Conservation (phyloP, 2,888 invertebrate species). For the Clanis bilineata region DNA sequence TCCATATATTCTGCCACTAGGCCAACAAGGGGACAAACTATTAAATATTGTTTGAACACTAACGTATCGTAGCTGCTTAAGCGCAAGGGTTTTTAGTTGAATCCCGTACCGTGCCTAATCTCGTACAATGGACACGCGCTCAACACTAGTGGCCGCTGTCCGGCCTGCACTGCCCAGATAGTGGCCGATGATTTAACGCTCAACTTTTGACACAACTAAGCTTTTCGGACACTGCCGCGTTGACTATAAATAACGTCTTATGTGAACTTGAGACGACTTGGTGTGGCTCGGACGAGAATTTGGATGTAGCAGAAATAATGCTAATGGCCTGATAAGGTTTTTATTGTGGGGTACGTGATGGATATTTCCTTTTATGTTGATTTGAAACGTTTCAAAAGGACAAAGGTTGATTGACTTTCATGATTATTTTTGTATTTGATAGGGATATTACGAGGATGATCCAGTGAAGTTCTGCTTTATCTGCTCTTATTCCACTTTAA, state of each 20-base stretch:
- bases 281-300: not conserved
- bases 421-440: too few species aligned
- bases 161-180: slow-evolving; percentile 86
- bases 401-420: too few species aligned
- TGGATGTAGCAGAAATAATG: not conserved
- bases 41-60: too few species aligned
- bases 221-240: slow-evolving; percentile 79
- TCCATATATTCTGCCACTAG: too few species aligned
- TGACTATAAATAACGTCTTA: slow-evolving; percentile 80
- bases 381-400: too few species aligned
- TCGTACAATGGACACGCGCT: slow-evolving; percentile 45
- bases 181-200: slow-evolving; percentile 86
- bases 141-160: slow-evolving; percentile 73
- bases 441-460: too few species aligned
- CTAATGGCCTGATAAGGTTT: not conserved
- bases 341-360: too few species aligned
- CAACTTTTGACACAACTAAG: slow-evolving; percentile 85
- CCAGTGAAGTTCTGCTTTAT: too few species aligned
- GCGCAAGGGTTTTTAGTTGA: not conserved
- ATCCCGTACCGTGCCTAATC: slow-evolving; percentile 21
- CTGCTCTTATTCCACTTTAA: too few species aligned
- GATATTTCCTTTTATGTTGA: too few species aligned
- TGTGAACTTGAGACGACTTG: slow-evolving; percentile 63
- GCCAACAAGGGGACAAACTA: too few species aligned
- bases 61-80: too few species aligned